Percentiles rank a stretch among this genome's conserved stretches.
phyloP scores from a whole-genome alignment of 2,797 vertebrate genomes.

The Choloepus didactylus region DNA sequence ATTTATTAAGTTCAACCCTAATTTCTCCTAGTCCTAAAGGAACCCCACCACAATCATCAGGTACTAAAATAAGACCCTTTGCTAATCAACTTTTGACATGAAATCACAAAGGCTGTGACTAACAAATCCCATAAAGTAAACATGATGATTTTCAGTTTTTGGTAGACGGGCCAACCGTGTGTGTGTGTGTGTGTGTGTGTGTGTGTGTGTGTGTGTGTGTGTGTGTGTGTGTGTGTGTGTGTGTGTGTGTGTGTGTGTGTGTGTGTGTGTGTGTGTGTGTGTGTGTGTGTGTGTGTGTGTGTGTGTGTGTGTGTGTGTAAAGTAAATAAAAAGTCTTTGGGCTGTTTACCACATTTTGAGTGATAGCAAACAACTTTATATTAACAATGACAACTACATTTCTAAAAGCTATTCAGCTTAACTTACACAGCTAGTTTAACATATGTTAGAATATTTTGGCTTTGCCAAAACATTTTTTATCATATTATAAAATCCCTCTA shows the following conservation, averaged over 20 bases:
- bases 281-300: too few relatives aligned
- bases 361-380: background rate
- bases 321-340: conserved; percentile 65
- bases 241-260: too few relatives aligned
- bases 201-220: too few relatives aligned
- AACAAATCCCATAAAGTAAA: conserved; percentile 64
- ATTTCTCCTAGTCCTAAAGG: conserved; percentile 52
- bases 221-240: too few relatives aligned
- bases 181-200: background rate
- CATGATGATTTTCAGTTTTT: conserved; percentile 26
- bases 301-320: background rate
- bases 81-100: conserved; percentile 34
- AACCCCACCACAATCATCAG: conserved; percentile 16
- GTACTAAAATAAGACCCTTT: background rate
- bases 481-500: conserved; percentile 12
- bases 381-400: conserved; percentile 38
- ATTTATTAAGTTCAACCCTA: conserved; percentile 34
- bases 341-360: background rate
- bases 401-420: conserved; percentile 45
- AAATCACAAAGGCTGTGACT: conserved; percentile 15
- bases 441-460: conserved; percentile 45
- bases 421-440: conserved; percentile 13
- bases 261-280: background rate
- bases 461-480: background rate
- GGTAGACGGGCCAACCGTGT: background rate